Evolutionary conservation across 1,140 invertebrate species (phyloP), one percentile per base, ranked within the genome.

Genomic region (Temnothorax longispinosus): DNA sequence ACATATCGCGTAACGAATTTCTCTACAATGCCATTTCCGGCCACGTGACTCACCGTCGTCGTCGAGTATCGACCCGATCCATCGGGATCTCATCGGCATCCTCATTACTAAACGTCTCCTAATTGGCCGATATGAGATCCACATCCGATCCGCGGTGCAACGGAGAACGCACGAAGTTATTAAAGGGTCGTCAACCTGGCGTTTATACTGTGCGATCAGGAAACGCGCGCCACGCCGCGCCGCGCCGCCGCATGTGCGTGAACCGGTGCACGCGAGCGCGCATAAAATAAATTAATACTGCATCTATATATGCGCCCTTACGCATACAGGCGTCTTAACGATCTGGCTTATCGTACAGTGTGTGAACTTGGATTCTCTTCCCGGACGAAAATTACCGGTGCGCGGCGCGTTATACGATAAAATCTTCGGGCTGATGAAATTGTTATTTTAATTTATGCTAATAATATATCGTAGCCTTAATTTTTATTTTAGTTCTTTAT

Each of bases 141-240:
- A 71, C 77, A 69, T 87, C 64, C 54, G 75, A 71, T 87, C 13
- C 88, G 81, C 67, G 71, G 21, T 32, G 80, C 52, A 27, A 27
- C 27, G 27, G 85, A 78, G 69, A 71, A 69, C 38, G 86, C 60
- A 50, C 75, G 32, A 15, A 84, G 88, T 91, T 91, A 91, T 91
- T 88, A 89, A 91, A 91, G 88, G 90, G 90, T 91, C 90, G 85
- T 91, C 90, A 91, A 91, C 90, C 90, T 88, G 86, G 65, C 82
- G 72, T 75, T 82, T 71, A 38, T 80, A 44, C 60, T 60, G 76
- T 44, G 50, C 56, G 87, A 91, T 90, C 84, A 85, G 87, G 86
- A 88, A 88, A 91, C 75, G 65, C 64, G 76, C 81, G 52, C 47
- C 27, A 27, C 7, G 38, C n/a, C 60, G 52, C 41, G 27, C 27